Evolutionary conservation across 2,888 invertebrate genomes (phyloP), one percentile per base, ranked within the genome.

Genomic region (Galeopsomyia nigrocyanea): DNA sequence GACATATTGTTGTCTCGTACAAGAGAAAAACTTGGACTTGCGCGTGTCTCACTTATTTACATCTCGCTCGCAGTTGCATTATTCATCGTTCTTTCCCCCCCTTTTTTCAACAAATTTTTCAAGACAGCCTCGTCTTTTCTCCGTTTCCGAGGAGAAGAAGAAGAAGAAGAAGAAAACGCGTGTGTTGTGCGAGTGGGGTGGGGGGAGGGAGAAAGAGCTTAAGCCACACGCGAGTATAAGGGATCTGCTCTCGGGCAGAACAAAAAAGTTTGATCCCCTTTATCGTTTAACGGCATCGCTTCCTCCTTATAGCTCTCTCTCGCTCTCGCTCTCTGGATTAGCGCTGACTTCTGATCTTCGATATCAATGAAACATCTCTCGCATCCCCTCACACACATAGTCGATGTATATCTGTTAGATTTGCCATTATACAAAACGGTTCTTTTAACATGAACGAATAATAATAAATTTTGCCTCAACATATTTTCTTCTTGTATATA

Each of bases 201-300:
- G 10, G 58, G 39, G 14, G 51, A 13, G 56, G 47, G 66, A n/a
- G 75, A 75, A 67, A 75, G 70, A 70, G 73, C 61, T 68, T n/a
- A 63, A 73, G 68, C 64, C 70, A 64, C 69, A 53, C 66, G 55
- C 62, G 65, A n/a, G n/a, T n/a, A n/a, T 62, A 31, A 31, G 7
- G 7, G 31, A 31, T 31, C 31, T 31, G 31, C 31, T 31, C 31
- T 31, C n/a, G n/a, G 26, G 26, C 26, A 39, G 10, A 39, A 39
- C 5, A 10, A 83, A 82, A 84, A 84, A 79, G 76, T 79, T 78
- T 83, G 82, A 84, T 84, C 83, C 84, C 79, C 82, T 84, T 26
- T 84, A 84, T 84, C 84, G 80, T 79, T 10, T 79, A 77, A 80
- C 79, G 78, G 79, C 82, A 81, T 81, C 79, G 78, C 81, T 78